These are phyloP conservation scores for Jacana jacana DNA, from an alignment of 2,113 vertebrate genomes.

Conservation along the genomic window DNA sequence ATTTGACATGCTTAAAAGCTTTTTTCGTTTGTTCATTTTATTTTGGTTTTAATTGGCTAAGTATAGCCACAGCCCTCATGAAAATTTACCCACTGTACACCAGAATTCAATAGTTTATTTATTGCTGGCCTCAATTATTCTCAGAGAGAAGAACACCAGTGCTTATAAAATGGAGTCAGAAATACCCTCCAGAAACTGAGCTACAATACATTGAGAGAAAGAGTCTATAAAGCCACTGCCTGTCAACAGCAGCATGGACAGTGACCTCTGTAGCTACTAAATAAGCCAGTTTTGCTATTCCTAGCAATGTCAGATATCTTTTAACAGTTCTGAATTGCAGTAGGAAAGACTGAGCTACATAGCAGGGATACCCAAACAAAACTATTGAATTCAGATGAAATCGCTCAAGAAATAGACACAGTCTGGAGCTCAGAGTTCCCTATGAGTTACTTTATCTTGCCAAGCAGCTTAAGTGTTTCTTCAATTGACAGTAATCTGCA, in stretches of 20 bases:
- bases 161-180: not conserved
- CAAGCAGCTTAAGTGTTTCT: not conserved
- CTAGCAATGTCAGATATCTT: not conserved
- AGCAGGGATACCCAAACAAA: not conserved
- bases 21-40: not conserved
- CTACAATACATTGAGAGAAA: not conserved
- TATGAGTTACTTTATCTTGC: not conserved
- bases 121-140: not conserved
- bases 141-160: not conserved
- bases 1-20: not conserved
- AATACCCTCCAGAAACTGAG: not conserved
- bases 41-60: not conserved
- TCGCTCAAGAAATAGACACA: not conserved
- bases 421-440: not conserved
- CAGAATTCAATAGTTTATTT: not conserved
- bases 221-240: not conserved
- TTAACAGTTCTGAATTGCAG: not conserved
- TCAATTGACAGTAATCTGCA: not conserved
- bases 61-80: not conserved
- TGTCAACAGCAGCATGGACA: not conserved
- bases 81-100: not conserved
- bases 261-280: not conserved
- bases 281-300: not conserved
- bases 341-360: not conserved
- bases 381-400: not conserved